Conservation (phyloP, 2,888 invertebrate genomes). For the Volucella inanis region DNA sequence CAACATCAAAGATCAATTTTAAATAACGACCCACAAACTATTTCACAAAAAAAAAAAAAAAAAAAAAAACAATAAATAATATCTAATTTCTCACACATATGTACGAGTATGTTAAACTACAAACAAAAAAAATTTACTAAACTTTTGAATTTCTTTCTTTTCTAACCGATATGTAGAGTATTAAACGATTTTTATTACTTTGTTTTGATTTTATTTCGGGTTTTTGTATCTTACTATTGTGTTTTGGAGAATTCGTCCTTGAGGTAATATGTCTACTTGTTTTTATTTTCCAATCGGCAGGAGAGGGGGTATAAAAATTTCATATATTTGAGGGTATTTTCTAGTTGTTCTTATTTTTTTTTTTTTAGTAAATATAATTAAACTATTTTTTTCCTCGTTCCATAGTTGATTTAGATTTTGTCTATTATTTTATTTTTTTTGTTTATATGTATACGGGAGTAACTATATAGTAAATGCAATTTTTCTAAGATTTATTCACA, state of each 20-base stretch:
- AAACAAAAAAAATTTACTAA: constrained; percentile 18
- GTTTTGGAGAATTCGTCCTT: constrained; percentile 43
- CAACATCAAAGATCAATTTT: too few species aligned
- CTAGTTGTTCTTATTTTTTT: too few species aligned
- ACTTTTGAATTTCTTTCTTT: constrained; percentile 12
- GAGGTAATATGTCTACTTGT: constrained; percentile 55
- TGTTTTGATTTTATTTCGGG: constrained; percentile 22
- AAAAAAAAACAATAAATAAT: neutral
- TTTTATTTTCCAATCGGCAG: constrained; percentile 15
- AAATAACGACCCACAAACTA: neutral
- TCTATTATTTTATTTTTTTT: constrained; percentile 2
- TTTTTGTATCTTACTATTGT: constrained; percentile 57
- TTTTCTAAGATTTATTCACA: constrained; percentile 40
- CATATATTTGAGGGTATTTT: constrained; percentile 46
- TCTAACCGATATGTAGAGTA: constrained; percentile 62
- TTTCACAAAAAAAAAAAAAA: constrained; percentile 17
- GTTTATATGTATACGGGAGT: neutral
- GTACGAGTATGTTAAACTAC: neutral
- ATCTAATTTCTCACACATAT: constrained; percentile 6
- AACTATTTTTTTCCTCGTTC: constrained; percentile 43
- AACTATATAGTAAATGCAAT: constrained; percentile 39
- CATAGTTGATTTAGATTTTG: constrained; percentile 25
- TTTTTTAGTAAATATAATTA: constrained; percentile 66
- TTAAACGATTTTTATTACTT: constrained; percentile 26
- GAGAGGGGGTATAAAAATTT: constrained; percentile 43